Evolutionary conservation across 1,140 invertebrate genomes (phyloP), one percentile per base, ranked within the genome.

Genomic region (Lepeophtheirus salmonis): DNA sequence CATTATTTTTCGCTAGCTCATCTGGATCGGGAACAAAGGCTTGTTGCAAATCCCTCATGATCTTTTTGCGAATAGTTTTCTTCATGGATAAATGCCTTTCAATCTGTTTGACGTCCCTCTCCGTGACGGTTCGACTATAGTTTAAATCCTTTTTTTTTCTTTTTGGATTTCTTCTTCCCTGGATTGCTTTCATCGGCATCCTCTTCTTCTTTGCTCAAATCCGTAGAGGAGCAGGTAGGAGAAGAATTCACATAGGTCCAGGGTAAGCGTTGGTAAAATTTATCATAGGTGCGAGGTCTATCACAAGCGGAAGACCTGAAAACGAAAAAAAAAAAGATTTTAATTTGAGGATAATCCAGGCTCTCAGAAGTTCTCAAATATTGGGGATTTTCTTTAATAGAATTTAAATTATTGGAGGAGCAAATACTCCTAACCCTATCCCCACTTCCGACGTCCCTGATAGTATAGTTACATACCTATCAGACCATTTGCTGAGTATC

Each of bases 41-140:
- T 66, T 82, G 66, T 66, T 82, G 79, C 50, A 86, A 72, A 67
- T 86, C 83, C 3, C 84, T 74, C 81, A 85, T 86, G 65, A 86
- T 85, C 71, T 86, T 85, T 70, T 85, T 86, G 49, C 83, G 70
- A 60, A 86, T 85, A 3, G 83, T 86, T 68, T 86, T 86, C 72
- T 86, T 86, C 84, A 86, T 86, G 63, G 83, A 85, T 57, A 86
- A 73, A 68, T 86, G 83, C 62, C 83, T 74, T 67, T 86, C 84
- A 48, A 86, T 70, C 10, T 83, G 83, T 67, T 84, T 82, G 17
- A 83, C 79, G 67, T 83, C 81, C 17, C 76, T 78, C 64, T 80
- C 81, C 6, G 76, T 75, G 62, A 80, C 71, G 1, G 77, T 77
- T 63, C 77, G 76, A 66, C 73, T 78, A 65, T 79, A 41, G 30